A percentile compares a stretch with the other conserved stretches of the same genome.
These are phyloP conservation scores for Microtus oregoni DNA, from an alignment of 2,113 vertebrate species.

Conservation along the genomic window DNA sequence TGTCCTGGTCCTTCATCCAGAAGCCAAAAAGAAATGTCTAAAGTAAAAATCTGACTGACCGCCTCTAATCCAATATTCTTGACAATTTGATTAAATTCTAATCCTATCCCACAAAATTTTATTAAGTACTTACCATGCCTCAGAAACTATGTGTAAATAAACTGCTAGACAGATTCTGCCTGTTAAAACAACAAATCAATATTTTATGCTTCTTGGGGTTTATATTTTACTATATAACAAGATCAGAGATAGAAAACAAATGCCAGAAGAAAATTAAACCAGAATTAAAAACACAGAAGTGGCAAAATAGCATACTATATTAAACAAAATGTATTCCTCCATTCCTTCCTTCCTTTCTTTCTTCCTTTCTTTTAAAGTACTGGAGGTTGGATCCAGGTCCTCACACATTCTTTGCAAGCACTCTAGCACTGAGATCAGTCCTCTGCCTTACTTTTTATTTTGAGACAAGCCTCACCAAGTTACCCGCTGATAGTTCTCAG, in stretches of 20 bases:
- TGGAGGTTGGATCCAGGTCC: background rate
- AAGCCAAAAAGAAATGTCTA: background rate
- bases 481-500: background rate
- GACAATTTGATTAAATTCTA: background rate
- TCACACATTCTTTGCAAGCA: background rate
- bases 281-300: background rate
- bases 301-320: background rate
- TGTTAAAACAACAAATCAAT: background rate
- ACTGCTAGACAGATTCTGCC: background rate
- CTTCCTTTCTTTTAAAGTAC: background rate
- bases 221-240: background rate
- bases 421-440: background rate
- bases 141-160: background rate
- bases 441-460: background rate
- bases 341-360: background rate
- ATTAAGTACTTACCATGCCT: background rate
- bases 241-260: background rate
- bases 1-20: background rate
- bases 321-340: background rate
- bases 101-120: background rate
- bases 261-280: background rate
- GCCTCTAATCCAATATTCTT: background rate
- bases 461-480: background rate
- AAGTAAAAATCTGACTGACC: background rate
- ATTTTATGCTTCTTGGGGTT: background rate